Evolutionary conservation across 2,888 invertebrate species (phyloP), one percentile per base, ranked within the genome.

Genomic region (Parnassius smintheus): DNA sequence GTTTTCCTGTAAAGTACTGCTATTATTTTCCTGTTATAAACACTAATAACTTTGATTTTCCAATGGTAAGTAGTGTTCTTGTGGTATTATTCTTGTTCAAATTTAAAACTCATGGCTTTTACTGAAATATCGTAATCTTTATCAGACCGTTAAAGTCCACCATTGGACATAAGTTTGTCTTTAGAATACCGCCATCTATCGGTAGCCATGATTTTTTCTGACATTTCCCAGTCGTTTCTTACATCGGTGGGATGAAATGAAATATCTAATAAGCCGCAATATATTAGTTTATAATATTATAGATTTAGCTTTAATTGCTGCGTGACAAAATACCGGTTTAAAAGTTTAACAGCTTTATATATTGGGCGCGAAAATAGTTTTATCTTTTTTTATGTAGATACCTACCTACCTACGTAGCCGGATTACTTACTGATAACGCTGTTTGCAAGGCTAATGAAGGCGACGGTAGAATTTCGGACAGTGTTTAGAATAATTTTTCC

Each of bases 1-100:
- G 44, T 64, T 64, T 60, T 64, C 59, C 64, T 64, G 45, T 56
- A 12, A 25, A 48, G n/a, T 56, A 10, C 13, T 51, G 8, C 13
- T 9, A n/a, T 48, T 41, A 56, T 59, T 59, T 64, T 64, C 56
- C 64, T 64, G 51, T 46, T 59, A 3, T 12, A 18, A 54, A 35
- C 35, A 59, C 13, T 12, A 52, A 48, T 52, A 42, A 22, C 13
- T 35, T 11, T 3, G 25, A 44, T 56, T 52, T 55, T 25, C 3
- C 52, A 51, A 2, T 9, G 63, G 59, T 59, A 56, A 64, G 56
- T 48, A 9, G 50, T 46, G 22, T n/a, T 51, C 42, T 18, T 10
- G 11, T 45, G 41, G 35, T 35, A 35, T 35, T 35, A 35, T 35
- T 4, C 35, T 35, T 35, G 35, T 35, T 3, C 7, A 35, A 35